Base-by-base conservation (phyloP, 2,797 vertebrate species). In the Arnoldichthys spilopterus region DNA sequence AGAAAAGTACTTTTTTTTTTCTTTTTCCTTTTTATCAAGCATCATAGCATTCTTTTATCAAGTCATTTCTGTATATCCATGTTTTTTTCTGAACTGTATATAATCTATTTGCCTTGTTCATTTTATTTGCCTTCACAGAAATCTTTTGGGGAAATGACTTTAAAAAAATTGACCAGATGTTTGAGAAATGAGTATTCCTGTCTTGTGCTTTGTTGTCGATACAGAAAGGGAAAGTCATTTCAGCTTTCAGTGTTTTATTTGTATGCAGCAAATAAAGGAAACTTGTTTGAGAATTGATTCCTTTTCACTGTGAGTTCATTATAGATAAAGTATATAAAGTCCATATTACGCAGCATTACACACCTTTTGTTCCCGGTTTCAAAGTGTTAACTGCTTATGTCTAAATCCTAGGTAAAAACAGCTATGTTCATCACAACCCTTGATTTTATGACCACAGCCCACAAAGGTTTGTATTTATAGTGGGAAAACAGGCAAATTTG, bases 181-280 rank as follows among this genome's bases (percentile, higher is more conserved):
- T 91, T 91, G 86, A 91, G 85, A 90, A 76, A 82, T 85, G 81
- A 87, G 85, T 91, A 86, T 91, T 88, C 43, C 26, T 85, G 89
- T 91, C 85, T 85, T 91, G 88, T 92, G 85, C 83, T 85, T 79
- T 82, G 77, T 67, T 90, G 76, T 89, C 85, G 76, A 88, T 89
- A 80, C 72, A 66, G 89, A 93, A 93, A 93, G 88, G 90, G 91
- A 93, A 91, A 86, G 89, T 92, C 90, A 89, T 93, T 87, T 92
- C 89, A 91, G 92, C 92, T 93, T 94, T 93, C 89, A 58, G 90
- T 92, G 90, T 94, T 95, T 94, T 92, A 89, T 95, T 95, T 95
- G 93, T 95, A 93, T 86, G 92, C 94, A 92, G 92, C 92, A 93
- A 96, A 95, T 96, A 95, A 96, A 96, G 87, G 87, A 93, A 91